A percentile compares a stretch with the other conserved stretches of the same genome.
Conservation (phyloP, 37 sponge, comb jelly and placozoan genomes). For the Crambe crambe region DNA sequence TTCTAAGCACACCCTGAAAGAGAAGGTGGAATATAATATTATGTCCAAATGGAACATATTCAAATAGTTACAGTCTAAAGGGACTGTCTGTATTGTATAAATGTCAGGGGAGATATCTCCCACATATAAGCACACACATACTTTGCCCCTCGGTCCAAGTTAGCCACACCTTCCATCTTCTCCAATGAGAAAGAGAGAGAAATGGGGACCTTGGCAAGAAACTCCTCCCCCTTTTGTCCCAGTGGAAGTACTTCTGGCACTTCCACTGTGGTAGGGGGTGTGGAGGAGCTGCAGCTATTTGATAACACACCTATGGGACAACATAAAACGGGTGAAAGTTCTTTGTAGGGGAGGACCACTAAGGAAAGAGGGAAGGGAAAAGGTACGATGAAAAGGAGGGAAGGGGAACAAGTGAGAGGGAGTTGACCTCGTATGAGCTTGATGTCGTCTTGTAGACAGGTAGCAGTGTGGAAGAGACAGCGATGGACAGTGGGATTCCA, state of each 20-base stretch:
- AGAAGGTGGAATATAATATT: neutral
- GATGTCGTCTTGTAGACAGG: constrained; percentile 12
- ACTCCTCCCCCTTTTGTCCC: neutral
- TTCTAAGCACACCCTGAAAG: constrained; percentile 28
- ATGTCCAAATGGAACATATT: neutral
- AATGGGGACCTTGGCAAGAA: constrained; percentile 12
- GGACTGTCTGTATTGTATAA: no score
- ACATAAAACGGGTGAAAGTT: neutral
- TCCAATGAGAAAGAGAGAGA: constrained; percentile 20
- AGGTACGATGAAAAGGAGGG: no score
- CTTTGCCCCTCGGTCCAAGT: constrained; percentile 24
- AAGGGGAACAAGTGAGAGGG: no score
- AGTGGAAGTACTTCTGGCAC: constrained; percentile 17
- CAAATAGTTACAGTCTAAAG: neutral
- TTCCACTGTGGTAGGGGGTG: neutral
- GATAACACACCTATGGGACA: neutral
- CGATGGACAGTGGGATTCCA: constrained; percentile 65
- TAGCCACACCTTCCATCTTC: constrained; percentile 8
- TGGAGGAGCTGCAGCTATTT: neutral
- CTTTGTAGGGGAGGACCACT: no score
- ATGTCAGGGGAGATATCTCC: no score
- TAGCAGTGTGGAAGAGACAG: constrained; percentile 34
- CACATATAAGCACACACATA: constrained; percentile 3
- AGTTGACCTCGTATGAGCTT: constrained; percentile 17
- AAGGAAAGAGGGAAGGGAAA: no score